phyloP scores from a whole-genome alignment of 1,140 invertebrate genomes.

The Portunus trituberculatus region DNA sequence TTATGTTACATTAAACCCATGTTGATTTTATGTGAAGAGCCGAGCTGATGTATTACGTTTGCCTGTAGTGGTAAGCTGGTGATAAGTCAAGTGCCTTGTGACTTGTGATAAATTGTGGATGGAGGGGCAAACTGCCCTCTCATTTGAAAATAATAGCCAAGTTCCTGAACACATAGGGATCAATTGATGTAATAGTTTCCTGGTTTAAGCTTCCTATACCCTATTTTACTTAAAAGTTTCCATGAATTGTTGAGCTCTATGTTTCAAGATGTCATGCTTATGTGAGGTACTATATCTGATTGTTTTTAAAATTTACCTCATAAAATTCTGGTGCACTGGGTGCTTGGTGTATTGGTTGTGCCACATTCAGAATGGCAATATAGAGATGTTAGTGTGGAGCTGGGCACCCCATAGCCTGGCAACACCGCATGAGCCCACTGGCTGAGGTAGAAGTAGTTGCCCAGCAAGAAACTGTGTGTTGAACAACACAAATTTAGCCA shows the following conservation, averaged over 20 bases:
- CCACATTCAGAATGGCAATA: slow-evolving; percentile 73
- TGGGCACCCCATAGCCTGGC: slow-evolving; percentile 38
- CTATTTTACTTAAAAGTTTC: slow-evolving; percentile 39
- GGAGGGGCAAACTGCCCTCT: slow-evolving; percentile 68
- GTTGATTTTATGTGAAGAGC: slow-evolving; percentile 50
- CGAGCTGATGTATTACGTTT: slow-evolving; percentile 64
- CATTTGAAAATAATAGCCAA: slow-evolving; percentile 75
- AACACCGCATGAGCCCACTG: slow-evolving; percentile 35
- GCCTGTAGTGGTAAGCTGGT: slow-evolving; percentile 75
- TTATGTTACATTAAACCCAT: slow-evolving; percentile 28
- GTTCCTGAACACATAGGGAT: slow-evolving; percentile 75
- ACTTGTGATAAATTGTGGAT: slow-evolving; percentile 76
- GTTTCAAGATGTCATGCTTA: slow-evolving; percentile 47
- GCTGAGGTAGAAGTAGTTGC: slow-evolving; percentile 51
- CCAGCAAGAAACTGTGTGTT: slow-evolving; percentile 53
- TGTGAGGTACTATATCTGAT: neutral
- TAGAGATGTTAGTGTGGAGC: slow-evolving; percentile 66
- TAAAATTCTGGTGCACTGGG: slow-evolving; percentile 50
- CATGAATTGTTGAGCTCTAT: slow-evolving; percentile 31
- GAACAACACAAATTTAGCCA: slow-evolving; percentile 1
- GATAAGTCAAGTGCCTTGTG: slow-evolving; percentile 76
- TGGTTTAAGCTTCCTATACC: slow-evolving; percentile 49
- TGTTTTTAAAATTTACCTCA: neutral
- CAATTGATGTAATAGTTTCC: slow-evolving; percentile 66
- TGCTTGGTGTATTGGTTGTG: slow-evolving; percentile 70